Base-by-base conservation (phyloP, 2,113 vertebrate species). In the Semnornis frantzii region DNA sequence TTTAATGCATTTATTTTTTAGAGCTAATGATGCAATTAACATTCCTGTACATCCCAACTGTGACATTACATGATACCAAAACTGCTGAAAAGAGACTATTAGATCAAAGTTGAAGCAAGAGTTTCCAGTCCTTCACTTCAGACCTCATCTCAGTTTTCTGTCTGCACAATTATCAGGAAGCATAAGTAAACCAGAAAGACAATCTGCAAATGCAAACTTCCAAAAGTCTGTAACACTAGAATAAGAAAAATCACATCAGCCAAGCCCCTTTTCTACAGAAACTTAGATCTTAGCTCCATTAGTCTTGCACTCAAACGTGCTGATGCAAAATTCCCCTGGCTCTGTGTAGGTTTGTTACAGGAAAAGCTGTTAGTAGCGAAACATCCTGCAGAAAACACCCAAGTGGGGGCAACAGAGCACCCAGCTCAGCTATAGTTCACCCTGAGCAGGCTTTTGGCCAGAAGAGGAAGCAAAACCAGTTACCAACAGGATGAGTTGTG, bases 381-480 rank as follows among this genome's bases (percentile, higher is more conserved):
- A 80, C 25, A 66, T 77, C 71, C 50, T 64, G 30, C 81, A 82
- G 54, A 54, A 37, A 93, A 39, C 84, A 85, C 59, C 44, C 69
- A 87, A 78, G 20, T 6, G 16, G 13, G 69, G 84, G 21, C 63
- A 95, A 77, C 0, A 78, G n/a, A 91, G 73, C 50, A 27, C 83
- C n/a, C 1, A 0, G 65, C 63, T 65, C 7, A 5, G 57, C 76
- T 57, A 27, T 71, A 54, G 58, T 44, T 70, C 42, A 6, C 74
- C 87, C 63, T n/a, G 4, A 27, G 42, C 54, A 76, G 39, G 57
- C 63, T 81, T 63, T 37, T 79, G 54, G 78, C 64, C 92, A 89
- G 65, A 90, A 92, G 78, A 80, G 72, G 92, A 94, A 90, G 42
- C 72, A 90, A 78, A 80, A 87, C 42, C 73, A 82, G 78, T 13